A percentile compares a stretch with the other conserved stretches of the same genome.
Evolutionary conservation across 2,113 vertebrate genomes (phyloP).

Genomic region (Oreochromis aureus): DNA sequence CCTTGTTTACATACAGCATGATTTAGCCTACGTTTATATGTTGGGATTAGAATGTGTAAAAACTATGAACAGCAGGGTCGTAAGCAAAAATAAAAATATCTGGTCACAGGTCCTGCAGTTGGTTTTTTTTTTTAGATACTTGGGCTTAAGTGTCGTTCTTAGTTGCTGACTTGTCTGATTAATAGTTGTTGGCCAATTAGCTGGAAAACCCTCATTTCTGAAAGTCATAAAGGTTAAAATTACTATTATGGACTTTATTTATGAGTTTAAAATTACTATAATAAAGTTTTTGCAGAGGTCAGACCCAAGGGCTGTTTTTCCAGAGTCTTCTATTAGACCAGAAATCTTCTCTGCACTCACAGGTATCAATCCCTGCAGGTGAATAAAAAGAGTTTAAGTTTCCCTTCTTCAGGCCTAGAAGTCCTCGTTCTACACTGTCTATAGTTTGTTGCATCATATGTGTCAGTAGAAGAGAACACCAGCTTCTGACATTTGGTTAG

Average conservation of each 20-base stretch:
- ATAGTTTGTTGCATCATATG: not conserved
- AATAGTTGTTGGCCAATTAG: not conserved
- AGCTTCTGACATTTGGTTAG: not conserved
- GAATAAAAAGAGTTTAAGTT: not conserved
- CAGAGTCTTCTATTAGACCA: not conserved
- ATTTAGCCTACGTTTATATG: not conserved
- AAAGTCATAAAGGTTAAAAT: not conserved
- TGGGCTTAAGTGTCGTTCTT: not conserved
- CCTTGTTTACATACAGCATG: not conserved
- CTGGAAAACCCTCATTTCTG: not conserved
- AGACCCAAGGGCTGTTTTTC: rapidly evolving
- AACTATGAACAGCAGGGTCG: not conserved
- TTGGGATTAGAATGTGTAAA: not conserved
- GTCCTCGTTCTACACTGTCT: not conserved
- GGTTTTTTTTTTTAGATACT: not conserved
- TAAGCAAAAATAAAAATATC: not conserved
- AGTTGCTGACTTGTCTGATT: not conserved
- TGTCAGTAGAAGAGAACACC: not conserved
- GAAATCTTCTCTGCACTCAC: not conserved
- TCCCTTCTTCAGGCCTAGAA: not conserved
- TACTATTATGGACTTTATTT: not conserved
- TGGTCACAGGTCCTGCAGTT: not conserved
- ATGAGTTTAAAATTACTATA: too few relatives aligned
- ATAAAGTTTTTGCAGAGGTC: not conserved
- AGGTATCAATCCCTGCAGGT: not conserved